Percentiles rank a stretch among this genome's conserved stretches.
These are phyloP conservation scores for Anastatus disparis DNA, from an alignment of 1,140 invertebrate species.

Conservation along the genomic window DNA sequence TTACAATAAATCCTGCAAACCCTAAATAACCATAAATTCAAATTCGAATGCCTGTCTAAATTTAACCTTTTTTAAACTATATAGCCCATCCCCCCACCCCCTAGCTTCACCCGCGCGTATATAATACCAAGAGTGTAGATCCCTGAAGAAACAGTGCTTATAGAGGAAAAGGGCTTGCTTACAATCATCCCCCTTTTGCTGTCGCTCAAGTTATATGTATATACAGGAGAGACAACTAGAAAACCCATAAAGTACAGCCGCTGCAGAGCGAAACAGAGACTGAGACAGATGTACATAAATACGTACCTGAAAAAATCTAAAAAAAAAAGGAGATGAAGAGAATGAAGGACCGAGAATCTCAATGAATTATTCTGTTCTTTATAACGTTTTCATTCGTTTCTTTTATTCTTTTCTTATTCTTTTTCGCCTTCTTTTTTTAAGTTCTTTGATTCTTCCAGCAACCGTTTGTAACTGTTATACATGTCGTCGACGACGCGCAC, in stretches of 20 bases:
- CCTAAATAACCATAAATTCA: conserved; percentile 24
- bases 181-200: neutral
- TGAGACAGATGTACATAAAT: conserved; percentile 28
- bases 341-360: conserved; percentile 15
- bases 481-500: too few relatives aligned
- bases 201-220: too few relatives aligned
- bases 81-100: neutral
- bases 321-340: too few relatives aligned
- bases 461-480: too few relatives aligned
- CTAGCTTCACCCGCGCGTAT: neutral
- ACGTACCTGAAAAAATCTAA: conserved; percentile 19
- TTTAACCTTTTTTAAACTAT: too few relatives aligned
- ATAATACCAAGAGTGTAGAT: neutral
- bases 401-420: neutral
- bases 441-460: neutral
- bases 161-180: neutral
- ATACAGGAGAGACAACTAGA: too few relatives aligned
- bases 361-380: conserved; percentile 59
- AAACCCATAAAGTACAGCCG: conserved; percentile 26
- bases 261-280: conserved; percentile 1
- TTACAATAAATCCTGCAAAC: neutral
- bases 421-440: too few relatives aligned
- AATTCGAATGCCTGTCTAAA: conserved; percentile 17
- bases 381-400: conserved; percentile 58
- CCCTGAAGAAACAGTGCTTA: too few relatives aligned